phyloP scores from a whole-genome alignment of 2,797 vertebrate species.

The Gobionotothen gibberifrons region DNA sequence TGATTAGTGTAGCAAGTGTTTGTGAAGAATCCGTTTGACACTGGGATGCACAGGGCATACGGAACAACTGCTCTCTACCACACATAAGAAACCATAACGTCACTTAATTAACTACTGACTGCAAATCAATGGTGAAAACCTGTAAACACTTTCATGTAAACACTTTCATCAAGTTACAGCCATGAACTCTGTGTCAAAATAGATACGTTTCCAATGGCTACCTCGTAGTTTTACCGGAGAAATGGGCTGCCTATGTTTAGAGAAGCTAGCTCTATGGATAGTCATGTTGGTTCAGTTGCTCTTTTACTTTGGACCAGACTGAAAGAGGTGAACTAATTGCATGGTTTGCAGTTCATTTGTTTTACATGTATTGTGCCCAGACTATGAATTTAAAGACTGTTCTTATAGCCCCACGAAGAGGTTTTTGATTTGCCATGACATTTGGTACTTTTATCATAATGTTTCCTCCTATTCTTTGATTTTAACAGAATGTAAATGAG shows the following conservation, averaged over 20 bases:
- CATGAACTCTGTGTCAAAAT: background rate
- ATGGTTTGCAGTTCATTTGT: too few species aligned
- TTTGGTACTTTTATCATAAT: too few species aligned
- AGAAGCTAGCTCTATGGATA: background rate
- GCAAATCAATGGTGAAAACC: conserved; percentile 24
- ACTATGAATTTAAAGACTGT: too few species aligned
- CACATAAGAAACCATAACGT: conserved; percentile 13
- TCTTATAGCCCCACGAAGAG: too few species aligned
- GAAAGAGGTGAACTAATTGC: too few species aligned
- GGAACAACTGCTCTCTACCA: conserved; percentile 5
- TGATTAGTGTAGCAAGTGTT: conserved; percentile 45
- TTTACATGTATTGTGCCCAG: too few species aligned
- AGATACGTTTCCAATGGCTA: background rate
- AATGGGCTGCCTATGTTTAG: background rate
- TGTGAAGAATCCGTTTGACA: conserved; percentile 22
- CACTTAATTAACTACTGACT: conserved; percentile 1
- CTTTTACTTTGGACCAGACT: too few species aligned
- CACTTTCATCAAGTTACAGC: background rate
- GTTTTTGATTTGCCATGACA: too few species aligned
- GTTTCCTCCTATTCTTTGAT: too few species aligned
- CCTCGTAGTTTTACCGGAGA: background rate
- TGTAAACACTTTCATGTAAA: conserved; percentile 11
- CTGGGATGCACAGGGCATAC: conserved; percentile 1
- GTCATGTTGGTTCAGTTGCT: too few species aligned
- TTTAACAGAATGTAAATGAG: background rate